A percentile compares a stretch with the other conserved stretches of the same genome.
Evolutionary conservation across 2,888 invertebrate genomes (phyloP).

Genomic region (Andrena bicolor): DNA sequence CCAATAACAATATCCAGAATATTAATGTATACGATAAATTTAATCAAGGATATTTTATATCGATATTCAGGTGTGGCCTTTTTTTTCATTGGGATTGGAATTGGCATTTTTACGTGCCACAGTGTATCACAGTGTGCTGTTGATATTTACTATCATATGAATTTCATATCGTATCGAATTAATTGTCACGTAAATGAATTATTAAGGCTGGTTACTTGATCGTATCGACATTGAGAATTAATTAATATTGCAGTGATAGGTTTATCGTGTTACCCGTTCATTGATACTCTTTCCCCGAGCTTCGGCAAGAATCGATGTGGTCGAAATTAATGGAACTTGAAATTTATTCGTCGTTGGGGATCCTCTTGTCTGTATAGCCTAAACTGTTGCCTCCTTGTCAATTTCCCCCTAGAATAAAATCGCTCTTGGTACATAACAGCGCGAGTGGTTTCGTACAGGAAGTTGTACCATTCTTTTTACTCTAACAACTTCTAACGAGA

Average conservation of each 20-base stretch:
- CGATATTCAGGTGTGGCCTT: too few relatives aligned
- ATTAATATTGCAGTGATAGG: not conserved
- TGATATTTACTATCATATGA: slow-evolving; percentile 1
- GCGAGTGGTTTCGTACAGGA: not conserved
- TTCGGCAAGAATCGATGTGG: not conserved
- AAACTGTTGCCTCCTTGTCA: not conserved
- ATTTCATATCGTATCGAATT: not conserved
- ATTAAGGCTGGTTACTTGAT: not conserved
- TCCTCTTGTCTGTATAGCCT: not conserved
- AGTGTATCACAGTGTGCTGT: too few relatives aligned
- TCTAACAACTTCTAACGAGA: slow-evolving; percentile 31
- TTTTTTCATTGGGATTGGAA: too few relatives aligned
- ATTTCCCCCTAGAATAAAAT: not conserved
- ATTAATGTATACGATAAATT: not conserved
- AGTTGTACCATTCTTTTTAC: not conserved
- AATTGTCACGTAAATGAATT: not conserved
- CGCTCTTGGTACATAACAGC: not conserved
- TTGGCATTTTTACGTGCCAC: too few relatives aligned
- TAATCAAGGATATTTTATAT: not conserved
- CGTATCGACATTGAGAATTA: not conserved
- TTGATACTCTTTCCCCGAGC: not conserved
- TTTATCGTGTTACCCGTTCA: not conserved
- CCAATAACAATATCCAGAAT: not conserved
- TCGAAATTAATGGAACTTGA: not conserved
- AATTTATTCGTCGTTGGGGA: not conserved